A percentile compares a stretch with the other conserved stretches of the same genome.
Conservation (phyloP, 2,888 invertebrate genomes). For the Agapetus fuscipes region DNA sequence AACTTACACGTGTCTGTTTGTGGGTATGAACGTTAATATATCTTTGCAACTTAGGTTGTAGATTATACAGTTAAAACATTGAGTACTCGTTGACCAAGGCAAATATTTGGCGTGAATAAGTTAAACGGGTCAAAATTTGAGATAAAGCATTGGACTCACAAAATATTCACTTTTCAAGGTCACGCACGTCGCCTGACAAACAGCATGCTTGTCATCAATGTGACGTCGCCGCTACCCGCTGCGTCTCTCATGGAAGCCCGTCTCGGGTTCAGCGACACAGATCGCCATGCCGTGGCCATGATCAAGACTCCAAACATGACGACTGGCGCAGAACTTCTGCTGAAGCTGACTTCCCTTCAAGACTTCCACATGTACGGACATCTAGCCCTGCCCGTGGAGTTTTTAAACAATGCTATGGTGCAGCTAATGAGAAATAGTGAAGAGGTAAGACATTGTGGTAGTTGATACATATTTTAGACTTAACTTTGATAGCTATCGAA, state of each 20-base stretch:
- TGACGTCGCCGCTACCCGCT: conserved; percentile 63
- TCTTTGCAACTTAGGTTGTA: too few species aligned
- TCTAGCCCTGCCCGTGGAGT: conserved; percentile 63
- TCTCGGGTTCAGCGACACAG: conserved; percentile 61
- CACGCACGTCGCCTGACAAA: conserved; percentile 62
- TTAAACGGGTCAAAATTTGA: too few species aligned
- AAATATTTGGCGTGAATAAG: too few species aligned
- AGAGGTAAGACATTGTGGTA: too few species aligned
- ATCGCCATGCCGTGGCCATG: conserved; percentile 64
- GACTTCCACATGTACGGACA: conserved; percentile 67
- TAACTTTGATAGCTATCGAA: too few species aligned
- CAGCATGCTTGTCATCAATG: conserved; percentile 64
- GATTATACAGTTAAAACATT: too few species aligned
- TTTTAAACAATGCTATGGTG: conserved; percentile 54
- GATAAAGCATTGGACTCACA: too few species aligned
- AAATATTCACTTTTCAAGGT: conserved; percentile 45
- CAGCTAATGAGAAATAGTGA: conserved; percentile 59
- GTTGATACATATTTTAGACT: too few species aligned
- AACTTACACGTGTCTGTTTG: too few species aligned
- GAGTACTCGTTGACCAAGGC: too few species aligned
- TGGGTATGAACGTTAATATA: too few species aligned
- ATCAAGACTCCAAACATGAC: conserved; percentile 59
- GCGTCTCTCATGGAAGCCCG: conserved; percentile 55
- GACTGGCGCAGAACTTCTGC: conserved; percentile 57
- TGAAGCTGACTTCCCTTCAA: conserved; percentile 50